These are phyloP conservation scores for Xanthostigma xanthostigma DNA, from an alignment of 2,888 invertebrate species.

Conservation along the genomic window DNA sequence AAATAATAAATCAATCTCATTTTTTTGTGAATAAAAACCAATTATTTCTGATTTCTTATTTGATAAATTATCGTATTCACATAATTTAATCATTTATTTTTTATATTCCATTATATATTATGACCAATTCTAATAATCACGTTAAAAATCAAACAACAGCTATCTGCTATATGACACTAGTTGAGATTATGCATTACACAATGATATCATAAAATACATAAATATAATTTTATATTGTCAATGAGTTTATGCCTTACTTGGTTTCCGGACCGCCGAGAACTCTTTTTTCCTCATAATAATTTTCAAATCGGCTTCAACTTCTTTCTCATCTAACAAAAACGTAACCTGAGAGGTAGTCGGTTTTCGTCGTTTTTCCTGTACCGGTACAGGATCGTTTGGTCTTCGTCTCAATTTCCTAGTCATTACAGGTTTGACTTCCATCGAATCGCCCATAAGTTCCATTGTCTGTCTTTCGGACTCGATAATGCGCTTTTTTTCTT, in stretches of 20 bases:
- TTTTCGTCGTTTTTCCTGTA: slow-evolving; percentile 75
- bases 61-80: no score
- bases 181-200: no score
- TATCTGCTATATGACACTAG: no score
- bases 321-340: slow-evolving; percentile 74
- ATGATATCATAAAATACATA: no score
- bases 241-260: slow-evolving; percentile 22
- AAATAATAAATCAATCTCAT: no score
- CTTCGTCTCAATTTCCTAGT: slow-evolving; percentile 82
- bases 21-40: no score
- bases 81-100: no score
- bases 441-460: slow-evolving; percentile 80
- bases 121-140: no score
- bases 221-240: no score
- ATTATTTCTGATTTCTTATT: no score
- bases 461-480: slow-evolving; percentile 77
- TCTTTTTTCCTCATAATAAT: slow-evolving; percentile 48
- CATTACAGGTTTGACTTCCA: slow-evolving; percentile 90
- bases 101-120: no score
- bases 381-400: slow-evolving; percentile 86
- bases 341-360: slow-evolving; percentile 75
- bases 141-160: no score
- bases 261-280: slow-evolving; percentile 35
- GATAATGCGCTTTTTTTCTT: slow-evolving; percentile 79
- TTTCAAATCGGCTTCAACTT: slow-evolving; percentile 74